phyloP scores from a whole-genome alignment of 2,888 invertebrate genomes.

The Cheilosia variabilis region DNA sequence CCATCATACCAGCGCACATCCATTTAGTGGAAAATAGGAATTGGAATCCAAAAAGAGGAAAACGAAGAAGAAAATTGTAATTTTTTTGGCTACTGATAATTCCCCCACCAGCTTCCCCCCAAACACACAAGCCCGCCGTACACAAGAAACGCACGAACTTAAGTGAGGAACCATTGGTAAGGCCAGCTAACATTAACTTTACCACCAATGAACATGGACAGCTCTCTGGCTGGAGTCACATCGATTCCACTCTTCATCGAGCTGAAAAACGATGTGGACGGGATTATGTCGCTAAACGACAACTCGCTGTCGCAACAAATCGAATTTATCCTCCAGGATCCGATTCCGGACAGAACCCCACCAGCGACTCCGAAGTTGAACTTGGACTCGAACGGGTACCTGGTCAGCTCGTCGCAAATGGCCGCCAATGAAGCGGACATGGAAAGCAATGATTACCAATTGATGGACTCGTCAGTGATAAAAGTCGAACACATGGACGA shows the following conservation, averaged over 20 bases:
- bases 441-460: constrained; percentile 34
- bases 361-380: constrained; percentile 62
- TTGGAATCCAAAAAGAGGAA: constrained; percentile 24
- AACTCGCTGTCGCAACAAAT: constrained; percentile 83
- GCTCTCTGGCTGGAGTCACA: constrained; percentile 67
- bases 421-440: constrained; percentile 9
- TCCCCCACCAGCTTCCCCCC: constrained; percentile 14
- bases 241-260: constrained; percentile 76
- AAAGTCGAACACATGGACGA: constrained; percentile 69
- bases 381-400: constrained; percentile 53
- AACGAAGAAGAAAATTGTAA: constrained; percentile 47
- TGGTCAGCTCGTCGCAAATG: constrained; percentile 31
- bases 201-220: constrained; percentile 63
- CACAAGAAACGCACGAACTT: constrained; percentile 3
- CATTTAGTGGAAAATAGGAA: constrained; percentile 65
- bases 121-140: constrained; percentile 17
- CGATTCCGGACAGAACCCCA: constrained; percentile 73
- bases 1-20: constrained; percentile 68
- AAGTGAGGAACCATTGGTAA: constrained; percentile 41
- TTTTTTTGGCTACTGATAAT: constrained; percentile 15
- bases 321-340: constrained; percentile 83
- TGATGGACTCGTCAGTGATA: constrained; percentile 65
- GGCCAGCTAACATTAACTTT: constrained; percentile 32
- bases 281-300: constrained; percentile 82
- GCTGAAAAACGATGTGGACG: constrained; percentile 80